phyloP scores from a whole-genome alignment of 1,140 invertebrate genomes.

The Delia radicum region DNA sequence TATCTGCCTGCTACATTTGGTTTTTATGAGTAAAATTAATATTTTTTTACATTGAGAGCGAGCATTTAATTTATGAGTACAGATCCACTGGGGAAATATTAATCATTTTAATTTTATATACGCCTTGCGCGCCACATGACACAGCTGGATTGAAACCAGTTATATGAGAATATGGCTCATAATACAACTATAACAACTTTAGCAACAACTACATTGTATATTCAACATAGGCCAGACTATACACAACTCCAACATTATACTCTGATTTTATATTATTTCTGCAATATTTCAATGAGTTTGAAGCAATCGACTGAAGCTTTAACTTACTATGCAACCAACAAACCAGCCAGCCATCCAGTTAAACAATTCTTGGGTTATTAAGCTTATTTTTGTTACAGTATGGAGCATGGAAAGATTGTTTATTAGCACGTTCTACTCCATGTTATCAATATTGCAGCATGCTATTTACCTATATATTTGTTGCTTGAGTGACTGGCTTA shows the following conservation, averaged over 20 bases:
- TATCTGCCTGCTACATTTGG: neutral
- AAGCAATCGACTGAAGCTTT: neutral
- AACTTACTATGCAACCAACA: neutral
- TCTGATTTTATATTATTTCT: neutral
- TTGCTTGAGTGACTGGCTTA: no score
- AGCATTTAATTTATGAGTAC: slow-evolving; percentile 15
- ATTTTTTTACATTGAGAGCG: slow-evolving; percentile 18
- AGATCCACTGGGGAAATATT: slow-evolving; percentile 23
- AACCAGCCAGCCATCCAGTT: neutral
- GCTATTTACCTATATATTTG: no score
- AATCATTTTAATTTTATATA: slow-evolving; percentile 20
- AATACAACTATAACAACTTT: no score
- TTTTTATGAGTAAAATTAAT: slow-evolving; percentile 17
- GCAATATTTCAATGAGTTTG: neutral
- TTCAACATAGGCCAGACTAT: neutral
- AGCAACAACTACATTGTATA: no score
- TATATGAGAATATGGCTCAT: neutral
- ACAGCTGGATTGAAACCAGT: slow-evolving; percentile 9
- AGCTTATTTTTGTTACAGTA: no score
- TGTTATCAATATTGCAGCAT: neutral
- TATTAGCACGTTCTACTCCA: neutral
- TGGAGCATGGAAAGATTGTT: neutral
- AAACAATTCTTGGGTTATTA: neutral
- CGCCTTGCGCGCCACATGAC: neutral
- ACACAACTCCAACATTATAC: neutral